Evolutionary conservation across 2,113 vertebrate genomes (phyloP).

Genomic region (Xenotilapia longispinis): DNA sequence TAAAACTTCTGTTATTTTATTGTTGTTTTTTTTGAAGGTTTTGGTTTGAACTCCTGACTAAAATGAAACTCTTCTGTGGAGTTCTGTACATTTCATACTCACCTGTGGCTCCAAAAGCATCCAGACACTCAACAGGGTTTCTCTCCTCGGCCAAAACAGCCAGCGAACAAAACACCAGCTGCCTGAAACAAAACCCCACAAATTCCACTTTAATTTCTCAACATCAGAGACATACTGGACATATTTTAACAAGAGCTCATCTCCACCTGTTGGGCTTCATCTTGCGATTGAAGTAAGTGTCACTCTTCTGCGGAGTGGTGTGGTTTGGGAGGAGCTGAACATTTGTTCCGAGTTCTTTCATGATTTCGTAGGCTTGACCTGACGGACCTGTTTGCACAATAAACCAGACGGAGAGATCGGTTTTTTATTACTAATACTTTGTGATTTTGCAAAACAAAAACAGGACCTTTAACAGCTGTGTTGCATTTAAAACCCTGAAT

Average conservation of each 20-base stretch:
- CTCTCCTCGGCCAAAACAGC: slow-evolving; percentile 85
- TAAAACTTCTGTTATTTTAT: neutral
- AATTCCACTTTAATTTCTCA: neutral
- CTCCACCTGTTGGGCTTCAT: slow-evolving; percentile 94
- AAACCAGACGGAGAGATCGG: neutral
- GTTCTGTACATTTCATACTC: neutral
- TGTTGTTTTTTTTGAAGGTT: neutral
- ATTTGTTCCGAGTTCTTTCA: slow-evolving; percentile 90
- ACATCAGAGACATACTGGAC: neutral
- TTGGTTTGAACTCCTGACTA: fast-evolving
- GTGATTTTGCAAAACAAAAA: neutral
- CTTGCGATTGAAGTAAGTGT: slow-evolving; percentile 97
- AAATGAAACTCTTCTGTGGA: neutral
- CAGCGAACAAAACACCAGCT: slow-evolving; percentile 89
- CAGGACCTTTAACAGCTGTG: neutral
- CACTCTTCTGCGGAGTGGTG: slow-evolving; percentile 87
- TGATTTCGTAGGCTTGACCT: slow-evolving; percentile 74
- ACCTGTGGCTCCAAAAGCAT: slow-evolving; percentile 98
- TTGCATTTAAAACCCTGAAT: neutral
- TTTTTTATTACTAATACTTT: neutral
- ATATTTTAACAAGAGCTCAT: neutral
- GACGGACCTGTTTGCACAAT: slow-evolving; percentile 36
- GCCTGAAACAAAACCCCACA: slow-evolving; percentile 69
- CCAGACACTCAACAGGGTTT: slow-evolving; percentile 88
- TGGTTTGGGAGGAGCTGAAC: slow-evolving; percentile 92